Evolutionary conservation across 2,113 vertebrate genomes (phyloP).

Genomic region (Scytalopus superciliaris): DNA sequence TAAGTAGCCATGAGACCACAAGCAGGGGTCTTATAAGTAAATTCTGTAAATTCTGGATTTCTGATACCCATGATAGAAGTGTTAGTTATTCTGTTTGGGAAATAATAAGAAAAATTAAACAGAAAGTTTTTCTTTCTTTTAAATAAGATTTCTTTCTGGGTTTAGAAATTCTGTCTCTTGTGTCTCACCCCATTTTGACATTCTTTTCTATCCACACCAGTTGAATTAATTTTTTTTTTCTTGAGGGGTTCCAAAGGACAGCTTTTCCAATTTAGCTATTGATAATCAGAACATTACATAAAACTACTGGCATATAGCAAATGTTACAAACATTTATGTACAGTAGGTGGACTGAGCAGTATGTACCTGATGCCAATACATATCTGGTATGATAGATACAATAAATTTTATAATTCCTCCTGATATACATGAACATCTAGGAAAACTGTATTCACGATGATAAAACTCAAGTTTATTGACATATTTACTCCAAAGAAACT

Average conservation of each 20-base stretch:
- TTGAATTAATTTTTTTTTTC: not conserved
- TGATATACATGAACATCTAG: not conserved
- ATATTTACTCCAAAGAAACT: not conserved
- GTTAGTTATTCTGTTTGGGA: not conserved
- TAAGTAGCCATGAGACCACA: not conserved
- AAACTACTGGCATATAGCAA: not conserved
- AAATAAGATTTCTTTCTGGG: not conserved
- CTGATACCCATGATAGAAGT: not conserved
- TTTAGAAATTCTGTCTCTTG: not conserved
- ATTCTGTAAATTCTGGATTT: not conserved
- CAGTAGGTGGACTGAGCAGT: not conserved
- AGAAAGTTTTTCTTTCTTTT: not conserved
- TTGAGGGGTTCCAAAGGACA: not conserved
- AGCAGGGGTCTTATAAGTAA: not conserved
- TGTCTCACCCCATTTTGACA: not conserved
- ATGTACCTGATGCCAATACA: not conserved
- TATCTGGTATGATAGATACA: not conserved
- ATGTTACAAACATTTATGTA: not conserved
- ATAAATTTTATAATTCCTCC: not conserved
- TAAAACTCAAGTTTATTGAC: not conserved
- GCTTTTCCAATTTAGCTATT: not conserved
- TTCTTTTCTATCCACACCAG: not conserved
- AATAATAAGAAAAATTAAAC: not conserved
- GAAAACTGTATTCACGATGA: not conserved
- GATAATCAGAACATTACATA: not conserved